Evolutionary conservation across 2,888 invertebrate genomes (phyloP), one percentile per base, ranked within the genome.

Genomic region (Epinotia bilunana): DNA sequence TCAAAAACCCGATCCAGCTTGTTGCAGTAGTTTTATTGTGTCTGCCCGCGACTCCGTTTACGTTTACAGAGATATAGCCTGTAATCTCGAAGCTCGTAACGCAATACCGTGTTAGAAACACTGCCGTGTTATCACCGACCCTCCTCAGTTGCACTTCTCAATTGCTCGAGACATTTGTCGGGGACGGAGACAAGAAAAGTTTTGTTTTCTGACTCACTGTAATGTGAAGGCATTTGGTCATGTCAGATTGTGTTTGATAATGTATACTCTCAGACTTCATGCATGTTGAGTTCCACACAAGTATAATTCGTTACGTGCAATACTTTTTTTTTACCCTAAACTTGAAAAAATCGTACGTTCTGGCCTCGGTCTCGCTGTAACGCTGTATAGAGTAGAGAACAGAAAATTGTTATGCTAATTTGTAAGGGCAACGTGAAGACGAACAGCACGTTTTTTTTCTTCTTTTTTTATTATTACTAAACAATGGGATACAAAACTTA

Each of bases 111-210:
- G 60, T 33, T n/a, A n/a, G 60, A 16, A 33, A 33, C 33, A 61
- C 7, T 33, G n/a, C 33, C 33, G 58, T 60, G 6, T 60, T 60
- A 9, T 33, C 61, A n/a, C n/a, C 18, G 49, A 53, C 65, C 58
- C 46, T 69, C 58, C 23, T 58, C 68, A 69, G 43, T 46, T 60
- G 58, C 28, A 46, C 43, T 23, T 57, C 43, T 58, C 58, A 43
- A 46, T 39, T 23, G 58, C 16, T 69, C n/a, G 58, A 58, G 68
- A 69, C 58, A 43, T 58, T 43, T 43, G 23, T 60, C 28, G 58
- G 58, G 23, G 4, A 49, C 16, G 2, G 5, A 16, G 7, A 6
- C 6, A 0, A 7, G 7, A 33, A 33, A 33, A 7, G 33, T 33
- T 33, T 33, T 33, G 33, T 33, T 33, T 33, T 33, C 33, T 6